Conservation (phyloP, 2,113 vertebrate species). For the Austrofundulus limnaeus region DNA sequence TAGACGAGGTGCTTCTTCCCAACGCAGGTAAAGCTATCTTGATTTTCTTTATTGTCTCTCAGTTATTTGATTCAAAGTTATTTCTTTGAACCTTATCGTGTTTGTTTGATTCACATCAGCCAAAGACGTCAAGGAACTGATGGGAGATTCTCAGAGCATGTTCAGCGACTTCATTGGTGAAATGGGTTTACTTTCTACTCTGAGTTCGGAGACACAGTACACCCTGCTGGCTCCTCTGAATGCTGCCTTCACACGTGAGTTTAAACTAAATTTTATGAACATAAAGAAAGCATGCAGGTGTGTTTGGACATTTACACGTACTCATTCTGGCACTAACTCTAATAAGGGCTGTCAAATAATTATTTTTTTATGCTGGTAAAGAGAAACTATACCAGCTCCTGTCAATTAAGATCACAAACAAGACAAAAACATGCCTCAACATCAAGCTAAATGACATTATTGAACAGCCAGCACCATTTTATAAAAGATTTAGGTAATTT, state of each 20-base stretch:
- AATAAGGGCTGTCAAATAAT: no score
- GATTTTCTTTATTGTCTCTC: neutral
- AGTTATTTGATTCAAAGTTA: neutral
- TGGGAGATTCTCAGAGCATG: conserved; percentile 83
- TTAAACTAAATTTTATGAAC: neutral
- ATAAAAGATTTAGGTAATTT: no score
- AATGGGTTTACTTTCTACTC: conserved; percentile 81
- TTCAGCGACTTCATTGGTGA: conserved; percentile 85
- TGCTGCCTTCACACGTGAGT: conserved; percentile 87
- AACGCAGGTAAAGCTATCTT: conserved; percentile 84
- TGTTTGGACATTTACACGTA: no score
- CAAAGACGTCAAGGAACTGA: conserved; percentile 89
- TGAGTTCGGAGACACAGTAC: conserved; percentile 86
- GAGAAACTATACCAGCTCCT: no score
- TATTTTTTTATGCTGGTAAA: no score
- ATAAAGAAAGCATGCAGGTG: neutral
- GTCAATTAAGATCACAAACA: no score
- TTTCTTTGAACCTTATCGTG: neutral
- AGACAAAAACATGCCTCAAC: no score
- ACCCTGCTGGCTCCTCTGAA: conserved; percentile 90
- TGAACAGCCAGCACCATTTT: no score
- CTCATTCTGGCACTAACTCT: no score
- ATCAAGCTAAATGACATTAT: no score
- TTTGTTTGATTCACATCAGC: conserved; percentile 66
- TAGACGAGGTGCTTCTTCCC: conserved; percentile 90